Evolutionary conservation across 92 coral and sea anemone genomes (phyloP).

Genomic region (Porites cylindrica): DNA sequence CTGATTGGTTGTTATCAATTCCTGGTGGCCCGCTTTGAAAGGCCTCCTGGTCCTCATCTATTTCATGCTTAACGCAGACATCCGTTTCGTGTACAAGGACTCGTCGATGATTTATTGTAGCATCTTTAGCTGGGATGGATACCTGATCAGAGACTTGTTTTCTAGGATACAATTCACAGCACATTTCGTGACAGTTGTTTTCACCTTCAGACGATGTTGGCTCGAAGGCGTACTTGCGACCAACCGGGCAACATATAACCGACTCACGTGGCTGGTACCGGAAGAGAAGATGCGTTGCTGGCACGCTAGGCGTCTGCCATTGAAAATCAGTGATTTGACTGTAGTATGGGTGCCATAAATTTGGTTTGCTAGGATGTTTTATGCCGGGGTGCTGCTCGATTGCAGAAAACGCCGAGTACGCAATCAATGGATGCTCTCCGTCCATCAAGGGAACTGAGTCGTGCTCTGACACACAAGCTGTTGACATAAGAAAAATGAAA

Average conservation of each 20-base stretch:
- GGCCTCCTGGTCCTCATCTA: not conserved
- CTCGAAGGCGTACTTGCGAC: not conserved
- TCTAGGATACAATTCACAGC: not conserved
- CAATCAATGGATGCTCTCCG: not conserved
- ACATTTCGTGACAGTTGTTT: not conserved
- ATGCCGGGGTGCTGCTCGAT: not conserved
- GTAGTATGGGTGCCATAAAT: not conserved
- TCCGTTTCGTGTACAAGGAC: not conserved
- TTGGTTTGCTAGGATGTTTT: not conserved
- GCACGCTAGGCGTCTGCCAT: not conserved
- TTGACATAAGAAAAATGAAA: not conserved
- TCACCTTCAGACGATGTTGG: not conserved
- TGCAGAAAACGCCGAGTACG: slow-evolving; percentile 10
- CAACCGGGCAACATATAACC: not conserved
- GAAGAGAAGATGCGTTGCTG: not conserved
- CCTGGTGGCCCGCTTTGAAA: slow-evolving; percentile 3
- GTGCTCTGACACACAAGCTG: not conserved
- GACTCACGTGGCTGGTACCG: slow-evolving; percentile 15
- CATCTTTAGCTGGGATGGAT: not conserved
- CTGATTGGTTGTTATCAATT: slow-evolving; percentile 9
- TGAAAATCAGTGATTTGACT: not conserved
- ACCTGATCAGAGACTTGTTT: not conserved
- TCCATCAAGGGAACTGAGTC: not conserved
- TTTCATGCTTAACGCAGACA: not conserved
- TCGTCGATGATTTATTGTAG: not conserved